phyloP scores from a whole-genome alignment of 2,113 vertebrate genomes.

The Scytalopus superciliaris region DNA sequence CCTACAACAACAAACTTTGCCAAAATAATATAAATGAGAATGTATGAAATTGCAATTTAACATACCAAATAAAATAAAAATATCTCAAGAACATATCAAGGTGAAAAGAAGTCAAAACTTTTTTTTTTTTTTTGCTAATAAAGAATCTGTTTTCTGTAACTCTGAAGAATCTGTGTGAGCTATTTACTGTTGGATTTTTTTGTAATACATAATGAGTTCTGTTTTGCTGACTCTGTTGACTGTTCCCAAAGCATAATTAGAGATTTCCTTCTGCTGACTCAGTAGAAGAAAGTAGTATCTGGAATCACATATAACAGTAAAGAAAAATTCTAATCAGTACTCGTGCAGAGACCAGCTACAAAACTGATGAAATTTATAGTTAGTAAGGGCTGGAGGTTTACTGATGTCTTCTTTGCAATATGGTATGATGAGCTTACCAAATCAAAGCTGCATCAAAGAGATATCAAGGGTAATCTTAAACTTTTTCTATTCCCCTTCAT shows the following conservation, averaged over 20 bases:
- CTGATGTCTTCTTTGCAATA: background rate
- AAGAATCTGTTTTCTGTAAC: background rate
- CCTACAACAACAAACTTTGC: background rate
- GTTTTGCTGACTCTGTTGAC: constrained; percentile 48
- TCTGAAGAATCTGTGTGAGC: background rate
- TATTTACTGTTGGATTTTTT: background rate
- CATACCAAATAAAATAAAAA: background rate
- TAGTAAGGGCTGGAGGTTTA: background rate
- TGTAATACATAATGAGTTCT: constrained; percentile 12
- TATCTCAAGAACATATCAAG: background rate
- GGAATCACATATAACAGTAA: background rate
- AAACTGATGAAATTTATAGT: background rate
- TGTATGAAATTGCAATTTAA: background rate
- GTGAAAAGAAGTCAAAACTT: background rate
- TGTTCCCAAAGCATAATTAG: constrained; percentile 21
- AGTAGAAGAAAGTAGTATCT: background rate
- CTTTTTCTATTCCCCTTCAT: background rate
- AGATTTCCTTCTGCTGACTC: constrained; percentile 26
- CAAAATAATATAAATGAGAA: background rate
- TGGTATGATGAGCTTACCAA: background rate
- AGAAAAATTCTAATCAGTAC: background rate
- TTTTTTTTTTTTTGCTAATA: background rate
- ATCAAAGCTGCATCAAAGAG: background rate
- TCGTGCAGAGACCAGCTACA: background rate
- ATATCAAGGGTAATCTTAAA: background rate